Percentiles rank a stretch among this genome's conserved stretches.
Evolutionary conservation across 2,113 vertebrate genomes (phyloP).

Genomic region (Pristiophorus japonicus): DNA sequence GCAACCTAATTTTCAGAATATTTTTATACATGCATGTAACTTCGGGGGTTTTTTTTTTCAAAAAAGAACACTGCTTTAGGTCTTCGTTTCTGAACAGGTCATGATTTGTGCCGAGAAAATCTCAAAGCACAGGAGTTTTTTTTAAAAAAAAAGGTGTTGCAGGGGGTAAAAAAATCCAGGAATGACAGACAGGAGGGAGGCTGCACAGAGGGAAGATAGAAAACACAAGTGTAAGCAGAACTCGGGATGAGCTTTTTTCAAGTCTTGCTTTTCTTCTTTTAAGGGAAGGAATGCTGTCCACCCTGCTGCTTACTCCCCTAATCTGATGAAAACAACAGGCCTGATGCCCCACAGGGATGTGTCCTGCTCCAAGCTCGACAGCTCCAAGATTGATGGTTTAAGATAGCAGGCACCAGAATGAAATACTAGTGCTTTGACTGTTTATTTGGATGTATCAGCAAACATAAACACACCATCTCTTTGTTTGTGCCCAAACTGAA

Average conservation of each 20-base stretch:
- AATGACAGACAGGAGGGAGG: not conserved
- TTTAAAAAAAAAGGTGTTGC: not conserved
- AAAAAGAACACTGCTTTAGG: not conserved
- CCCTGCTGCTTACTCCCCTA: conserved; percentile 40
- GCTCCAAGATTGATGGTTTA: conserved; percentile 40
- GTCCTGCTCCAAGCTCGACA: conserved; percentile 38
- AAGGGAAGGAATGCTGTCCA: conserved; percentile 38
- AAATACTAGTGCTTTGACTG: conserved; percentile 41
- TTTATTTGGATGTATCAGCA: conserved; percentile 33
- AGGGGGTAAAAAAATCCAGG: not conserved
- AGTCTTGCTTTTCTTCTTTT: conserved; percentile 34
- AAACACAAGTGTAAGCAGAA: conserved; percentile 20
- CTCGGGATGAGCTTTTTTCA: conserved; percentile 22
- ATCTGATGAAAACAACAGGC: conserved; percentile 43
- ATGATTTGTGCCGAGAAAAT: not conserved
- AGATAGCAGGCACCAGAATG: conserved; percentile 40
- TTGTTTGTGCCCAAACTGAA: conserved; percentile 26
- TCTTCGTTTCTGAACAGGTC: not conserved
- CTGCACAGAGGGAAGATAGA: not conserved
- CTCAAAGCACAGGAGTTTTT: not conserved
- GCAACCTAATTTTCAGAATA: not conserved
- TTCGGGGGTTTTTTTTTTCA: not conserved
- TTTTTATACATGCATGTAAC: not conserved
- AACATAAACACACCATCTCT: conserved; percentile 32
- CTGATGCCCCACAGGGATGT: conserved; percentile 35